Percentiles rank a stretch among this genome's conserved stretches.
Evolutionary conservation across 2,113 vertebrate species (phyloP).

Genomic region (Takifugu bimaculatus): DNA sequence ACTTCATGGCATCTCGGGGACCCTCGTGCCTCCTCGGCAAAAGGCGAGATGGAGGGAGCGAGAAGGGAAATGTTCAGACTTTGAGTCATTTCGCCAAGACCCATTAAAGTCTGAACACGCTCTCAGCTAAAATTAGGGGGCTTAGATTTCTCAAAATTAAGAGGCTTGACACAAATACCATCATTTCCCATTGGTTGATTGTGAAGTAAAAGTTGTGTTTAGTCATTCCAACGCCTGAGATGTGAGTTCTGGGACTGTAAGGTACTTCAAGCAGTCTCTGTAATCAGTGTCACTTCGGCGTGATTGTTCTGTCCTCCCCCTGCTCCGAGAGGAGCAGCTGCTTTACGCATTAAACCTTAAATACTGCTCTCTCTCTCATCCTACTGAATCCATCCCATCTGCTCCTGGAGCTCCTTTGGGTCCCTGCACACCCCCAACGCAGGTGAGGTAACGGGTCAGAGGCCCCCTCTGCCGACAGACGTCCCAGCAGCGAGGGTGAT

Average conservation of each 20-base stretch:
- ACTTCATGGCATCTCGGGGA: too few relatives aligned
- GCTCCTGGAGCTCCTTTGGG: constrained; percentile 47
- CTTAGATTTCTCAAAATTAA: not conserved
- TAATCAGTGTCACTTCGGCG: constrained; percentile 24
- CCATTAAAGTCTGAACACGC: not conserved
- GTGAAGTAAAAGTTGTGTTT: not conserved
- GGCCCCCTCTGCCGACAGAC: constrained; percentile 58
- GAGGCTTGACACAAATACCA: not conserved
- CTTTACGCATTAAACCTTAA: constrained; percentile 66
- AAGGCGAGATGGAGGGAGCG: too few relatives aligned
- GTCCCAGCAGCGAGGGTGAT: constrained; percentile 21
- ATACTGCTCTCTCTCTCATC: constrained; percentile 47
- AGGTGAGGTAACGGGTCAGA: constrained; percentile 40
- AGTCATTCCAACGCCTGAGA: not conserved
- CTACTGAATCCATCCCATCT: constrained; percentile 49
- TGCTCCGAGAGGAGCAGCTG: constrained; percentile 34
- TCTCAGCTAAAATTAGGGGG: not conserved
- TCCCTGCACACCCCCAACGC: constrained; percentile 19
- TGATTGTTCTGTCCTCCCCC: constrained; percentile 24
- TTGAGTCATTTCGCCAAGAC: too few relatives aligned
- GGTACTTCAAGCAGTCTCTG: constrained; percentile 20
- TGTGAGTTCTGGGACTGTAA: not conserved
- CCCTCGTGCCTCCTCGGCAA: too few relatives aligned
- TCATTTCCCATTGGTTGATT: not conserved
- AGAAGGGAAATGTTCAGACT: not conserved